Evolutionary conservation across 1,140 invertebrate species (phyloP), one percentile per base, ranked within the genome.

Genomic region (Lordiphosa clarofinis): DNA sequence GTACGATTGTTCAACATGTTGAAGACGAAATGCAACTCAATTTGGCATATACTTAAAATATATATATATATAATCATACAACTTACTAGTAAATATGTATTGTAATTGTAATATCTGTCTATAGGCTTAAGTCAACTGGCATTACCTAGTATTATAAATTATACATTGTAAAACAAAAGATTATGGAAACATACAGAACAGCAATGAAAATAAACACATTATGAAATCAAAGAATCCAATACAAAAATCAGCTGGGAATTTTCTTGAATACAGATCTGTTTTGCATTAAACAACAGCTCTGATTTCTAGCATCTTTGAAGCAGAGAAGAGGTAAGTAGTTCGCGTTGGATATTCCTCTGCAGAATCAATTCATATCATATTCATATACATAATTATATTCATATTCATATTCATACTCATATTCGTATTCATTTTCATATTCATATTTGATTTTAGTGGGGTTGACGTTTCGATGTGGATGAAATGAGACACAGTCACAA

Each of bases 81-180:
- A 52, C 6, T 8, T 31, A 31, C 54, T 63, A 58, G 57, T 55
- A 73, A 68, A 60, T 56, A 60, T 43, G 39, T 57, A 82, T 67
- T 82, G 67, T 82, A 82, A 59, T 54, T 67, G 66, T 69, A 69
- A 55, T 44, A 61, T 61, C 49, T 70, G 57, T 70, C 50, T 61
- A 12, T 82, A 82, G 72, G 44, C 50, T 42, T 81, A 81, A 82
- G 76, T 63, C 67, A 36, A 69, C 56, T 76, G 67, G 76, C 67
- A 81, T 72, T 75, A 82, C 62, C 56, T 81, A 81, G 76, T 81
- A 81, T 81, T 81, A 81, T 81, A 81, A 69, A 61, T 70, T 70
- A 72, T 63, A 55, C 81, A 67, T 58, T 59, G 57, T 58, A 62
- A 64, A 58, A 57, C 63, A 59, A 75, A 66, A 42, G 54, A 74